phyloP scores from a whole-genome alignment of 2,888 invertebrate genomes.

The Amiota communis region DNA sequence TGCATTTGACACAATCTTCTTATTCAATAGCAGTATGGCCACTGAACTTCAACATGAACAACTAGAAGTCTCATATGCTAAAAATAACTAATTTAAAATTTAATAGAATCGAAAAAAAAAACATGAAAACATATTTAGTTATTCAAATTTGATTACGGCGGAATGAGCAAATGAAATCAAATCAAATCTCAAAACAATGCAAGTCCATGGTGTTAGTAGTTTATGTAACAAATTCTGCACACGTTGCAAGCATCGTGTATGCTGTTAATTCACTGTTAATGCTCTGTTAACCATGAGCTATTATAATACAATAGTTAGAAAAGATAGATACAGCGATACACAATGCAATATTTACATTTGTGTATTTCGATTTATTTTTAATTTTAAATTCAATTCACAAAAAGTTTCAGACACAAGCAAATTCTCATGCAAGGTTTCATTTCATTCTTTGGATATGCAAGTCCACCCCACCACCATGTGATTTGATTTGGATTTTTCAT shows the following conservation, averaged over 20 bases:
- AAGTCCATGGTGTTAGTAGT: too few relatives aligned
- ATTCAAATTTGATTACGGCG: conserved; percentile 17
- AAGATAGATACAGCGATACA: too few relatives aligned
- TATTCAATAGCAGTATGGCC: background rate
- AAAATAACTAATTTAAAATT: conserved; percentile 8
- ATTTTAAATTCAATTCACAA: background rate
- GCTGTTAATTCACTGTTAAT: background rate
- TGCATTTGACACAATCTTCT: background rate
- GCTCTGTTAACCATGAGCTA: too few relatives aligned
- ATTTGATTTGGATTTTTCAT: too few relatives aligned
- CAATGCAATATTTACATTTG: background rate
- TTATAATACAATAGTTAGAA: too few relatives aligned
- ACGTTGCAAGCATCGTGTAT: background rate
- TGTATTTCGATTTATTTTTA: conserved; percentile 1
- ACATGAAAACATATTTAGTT: conserved; percentile 4
- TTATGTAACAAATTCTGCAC: background rate
- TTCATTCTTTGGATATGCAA: too few relatives aligned
- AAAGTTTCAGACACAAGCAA: conserved; percentile 1
- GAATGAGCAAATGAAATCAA: background rate
- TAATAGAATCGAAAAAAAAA: background rate
- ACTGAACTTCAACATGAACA: conserved; percentile 10
- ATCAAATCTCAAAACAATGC: background rate
- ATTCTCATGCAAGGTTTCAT: background rate
- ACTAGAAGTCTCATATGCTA: background rate
- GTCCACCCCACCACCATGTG: too few relatives aligned